A percentile compares a stretch with the other conserved stretches of the same genome.
phyloP scores from a whole-genome alignment of 1,140 invertebrate species.

The Tetragonula clypearis region DNA sequence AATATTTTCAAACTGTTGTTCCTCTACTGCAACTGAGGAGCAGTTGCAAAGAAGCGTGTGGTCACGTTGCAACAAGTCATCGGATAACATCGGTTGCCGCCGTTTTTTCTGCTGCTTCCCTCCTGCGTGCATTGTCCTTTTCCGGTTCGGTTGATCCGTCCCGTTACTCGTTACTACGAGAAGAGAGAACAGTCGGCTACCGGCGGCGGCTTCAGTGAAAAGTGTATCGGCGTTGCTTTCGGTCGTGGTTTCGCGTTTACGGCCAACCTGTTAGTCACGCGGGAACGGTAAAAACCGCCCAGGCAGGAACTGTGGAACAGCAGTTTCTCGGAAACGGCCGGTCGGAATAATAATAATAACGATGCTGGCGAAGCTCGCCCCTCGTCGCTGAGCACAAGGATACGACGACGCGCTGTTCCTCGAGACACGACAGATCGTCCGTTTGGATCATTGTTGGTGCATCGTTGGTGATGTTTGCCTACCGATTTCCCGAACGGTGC shows the following conservation, averaged over 20 bases:
- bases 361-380: conserved; percentile 18
- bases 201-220: background rate
- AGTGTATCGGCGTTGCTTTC: conserved; percentile 20
- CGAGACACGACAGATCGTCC: background rate
- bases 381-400: conserved; percentile 11
- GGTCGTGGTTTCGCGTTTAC: background rate
- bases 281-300: conserved; percentile 43
- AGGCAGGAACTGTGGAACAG: conserved; percentile 44
- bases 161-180: too few relatives aligned
- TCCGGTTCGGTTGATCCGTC: background rate
- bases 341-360: conserved; percentile 15
- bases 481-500: conserved; percentile 5
- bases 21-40: too few relatives aligned
- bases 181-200: background rate
- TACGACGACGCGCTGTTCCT: background rate
- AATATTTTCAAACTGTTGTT: background rate
- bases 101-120: background rate
- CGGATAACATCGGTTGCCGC: background rate
- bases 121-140: background rate
- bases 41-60: background rate
- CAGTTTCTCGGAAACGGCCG: conserved; percentile 43
- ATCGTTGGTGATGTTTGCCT: conserved; percentile 7
- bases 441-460: conserved; percentile 14
- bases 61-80: conserved; percentile 13
- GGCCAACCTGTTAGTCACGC: conserved; percentile 48